Evolutionary conservation across 2,797 vertebrate species (phyloP).

Genomic region (Hypotaenidia okinawae): DNA sequence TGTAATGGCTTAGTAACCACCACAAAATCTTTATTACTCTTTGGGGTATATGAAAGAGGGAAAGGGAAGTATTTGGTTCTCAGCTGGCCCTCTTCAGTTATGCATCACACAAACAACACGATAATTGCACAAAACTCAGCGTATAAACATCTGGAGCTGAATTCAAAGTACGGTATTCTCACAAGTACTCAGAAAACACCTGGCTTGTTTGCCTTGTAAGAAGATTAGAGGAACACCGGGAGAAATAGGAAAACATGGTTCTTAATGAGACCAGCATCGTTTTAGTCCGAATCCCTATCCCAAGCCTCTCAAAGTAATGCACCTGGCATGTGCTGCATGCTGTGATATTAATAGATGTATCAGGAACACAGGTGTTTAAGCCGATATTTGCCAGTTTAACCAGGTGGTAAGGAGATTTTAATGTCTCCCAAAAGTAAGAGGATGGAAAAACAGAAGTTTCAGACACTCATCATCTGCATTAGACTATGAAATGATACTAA

Average conservation of each 20-base stretch:
- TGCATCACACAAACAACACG: neutral
- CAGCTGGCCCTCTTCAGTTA: neutral
- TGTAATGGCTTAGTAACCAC: neutral
- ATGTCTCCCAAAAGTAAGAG: slow-evolving; percentile 44
- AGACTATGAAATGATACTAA: slow-evolving; percentile 24
- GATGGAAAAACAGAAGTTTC: slow-evolving; percentile 47
- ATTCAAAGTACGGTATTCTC: slow-evolving; percentile 29
- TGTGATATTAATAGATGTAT: slow-evolving; percentile 62
- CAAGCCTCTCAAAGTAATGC: slow-evolving; percentile 23
- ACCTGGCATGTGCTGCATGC: slow-evolving; percentile 13
- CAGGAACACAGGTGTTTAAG: slow-evolving; percentile 54
- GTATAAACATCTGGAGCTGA: slow-evolving; percentile 8
- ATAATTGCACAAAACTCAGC: neutral
- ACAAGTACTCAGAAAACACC: slow-evolving; percentile 31
- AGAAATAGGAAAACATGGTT: slow-evolving; percentile 53
- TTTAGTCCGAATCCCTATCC: slow-evolving; percentile 47
- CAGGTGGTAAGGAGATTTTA: slow-evolving; percentile 62
- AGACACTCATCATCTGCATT: neutral
- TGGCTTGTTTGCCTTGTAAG: slow-evolving; percentile 60
- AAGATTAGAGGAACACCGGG: slow-evolving; percentile 51
- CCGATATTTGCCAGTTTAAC: slow-evolving; percentile 64
- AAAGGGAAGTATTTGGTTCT: neutral
- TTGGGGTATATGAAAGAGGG: neutral
- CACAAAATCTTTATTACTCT: neutral
- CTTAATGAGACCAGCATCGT: slow-evolving; percentile 56